Base-by-base conservation (phyloP, 2,113 vertebrate genomes). In the Carollia perspicillata region DNA sequence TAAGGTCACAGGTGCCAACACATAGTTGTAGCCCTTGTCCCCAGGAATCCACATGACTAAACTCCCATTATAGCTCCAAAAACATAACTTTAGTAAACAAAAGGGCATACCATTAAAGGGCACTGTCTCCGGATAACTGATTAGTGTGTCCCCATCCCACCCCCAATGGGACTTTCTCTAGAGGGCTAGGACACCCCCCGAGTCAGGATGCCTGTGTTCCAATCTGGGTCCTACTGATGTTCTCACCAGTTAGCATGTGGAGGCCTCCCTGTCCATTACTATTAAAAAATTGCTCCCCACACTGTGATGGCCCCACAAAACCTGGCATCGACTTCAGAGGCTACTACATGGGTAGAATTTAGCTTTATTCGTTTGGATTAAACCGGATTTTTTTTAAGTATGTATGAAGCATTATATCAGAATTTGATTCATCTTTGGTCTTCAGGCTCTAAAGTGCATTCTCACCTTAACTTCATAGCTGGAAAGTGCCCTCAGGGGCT, bases 31-130 rank as follows among this genome's bases (percentile, higher is more conserved):
- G 74, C 65, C 92, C 47, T 94, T 86, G 35, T 26, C 94, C 93
- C 85, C 95, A 80, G 95, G 78, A 69, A 66, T 95, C 94, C 95
- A 91, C 94, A 85, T 96, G 81, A 97, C 94, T 96, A 65, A 95
- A 75, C 66, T 91, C 79, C 84, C 69, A 40, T 63, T 89, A 55
- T 20, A 84, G 53, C 63, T 72, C 55, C 51, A 13, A 14, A 81
- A 92, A 86, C 72, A 37, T 69, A 72, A 87, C 80, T 91, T 79
- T 42, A 44, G 63, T 12, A 35, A 94, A 94, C 89, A 40, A 95
- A 95, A 96, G 78, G 83, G 44, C 86, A 78, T 5, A 35, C 13
- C 72, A 79, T 40, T 30, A 72, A 93, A 84, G 20, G 35, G 13
- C 63, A 22, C 63, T 65, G 20, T 77, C 71, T 90, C 85, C 23